Conservation (phyloP, 2,888 invertebrate species). For the Callosobruchus maculatus region DNA sequence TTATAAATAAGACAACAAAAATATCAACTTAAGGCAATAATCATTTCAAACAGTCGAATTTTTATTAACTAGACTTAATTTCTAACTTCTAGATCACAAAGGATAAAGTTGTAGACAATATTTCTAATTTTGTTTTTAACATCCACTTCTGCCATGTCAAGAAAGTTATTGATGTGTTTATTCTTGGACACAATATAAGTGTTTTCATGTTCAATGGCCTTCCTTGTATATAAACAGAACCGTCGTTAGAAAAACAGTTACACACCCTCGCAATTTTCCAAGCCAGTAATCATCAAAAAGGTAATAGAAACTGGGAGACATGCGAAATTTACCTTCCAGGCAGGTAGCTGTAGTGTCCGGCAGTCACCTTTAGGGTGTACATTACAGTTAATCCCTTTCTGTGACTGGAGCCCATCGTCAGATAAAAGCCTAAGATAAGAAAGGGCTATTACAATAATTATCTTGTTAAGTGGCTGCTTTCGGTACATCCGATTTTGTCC, state of each 20-base stretch:
- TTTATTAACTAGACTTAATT: no score
- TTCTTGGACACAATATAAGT: no score
- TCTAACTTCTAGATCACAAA: no score
- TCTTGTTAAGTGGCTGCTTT: conserved; percentile 17
- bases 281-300: not conserved
- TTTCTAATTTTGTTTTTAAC: no score
- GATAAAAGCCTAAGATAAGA: conserved; percentile 11
- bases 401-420: not conserved
- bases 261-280: not conserved
- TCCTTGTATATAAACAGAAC: not conserved
- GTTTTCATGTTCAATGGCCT: not conserved
- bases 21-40: no score
- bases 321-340: not conserved
- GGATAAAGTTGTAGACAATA: no score
- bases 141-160: no score
- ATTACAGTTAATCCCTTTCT: not conserved
- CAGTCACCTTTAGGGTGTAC: not conserved
- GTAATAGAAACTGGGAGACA: not conserved
- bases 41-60: no score
- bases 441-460: conserved; percentile 21
- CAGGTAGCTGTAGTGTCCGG: not conserved
- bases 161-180: no score
- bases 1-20: no score
- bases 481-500: not conserved
- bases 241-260: not conserved